phyloP scores from a whole-genome alignment of 2,797 vertebrate species.

The Alauda arvensis region DNA sequence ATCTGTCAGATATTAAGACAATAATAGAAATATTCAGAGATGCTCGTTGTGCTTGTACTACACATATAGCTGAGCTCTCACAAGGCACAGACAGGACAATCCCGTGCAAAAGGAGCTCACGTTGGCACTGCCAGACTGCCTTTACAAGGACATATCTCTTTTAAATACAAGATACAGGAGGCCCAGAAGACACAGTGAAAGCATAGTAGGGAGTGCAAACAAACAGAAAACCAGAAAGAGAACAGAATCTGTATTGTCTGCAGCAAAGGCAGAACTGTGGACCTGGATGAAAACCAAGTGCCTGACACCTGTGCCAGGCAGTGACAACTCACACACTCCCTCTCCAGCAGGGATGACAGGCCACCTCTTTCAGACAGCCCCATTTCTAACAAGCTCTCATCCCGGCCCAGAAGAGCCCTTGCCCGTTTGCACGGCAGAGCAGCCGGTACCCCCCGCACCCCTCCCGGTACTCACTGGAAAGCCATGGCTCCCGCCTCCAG shows the following conservation, averaged over 20 bases:
- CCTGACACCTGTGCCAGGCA: not conserved
- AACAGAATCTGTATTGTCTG: fast-evolving
- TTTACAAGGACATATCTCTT: not conserved
- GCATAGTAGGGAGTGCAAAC: fast-evolving
- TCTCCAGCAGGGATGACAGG: not conserved
- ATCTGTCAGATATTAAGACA: not conserved
- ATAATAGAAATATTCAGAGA: fast-evolving
- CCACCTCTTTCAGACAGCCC: not conserved
- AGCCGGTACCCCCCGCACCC: fast-evolving
- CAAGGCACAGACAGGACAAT: fast-evolving
- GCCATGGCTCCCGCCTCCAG: conserved; percentile 92
- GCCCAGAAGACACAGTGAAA: fast-evolving
- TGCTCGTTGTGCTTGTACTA: fast-evolving
- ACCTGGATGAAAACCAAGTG: not conserved
- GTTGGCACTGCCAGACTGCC: not conserved
- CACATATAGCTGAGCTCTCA: fast-evolving
- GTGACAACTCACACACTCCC: fast-evolving
- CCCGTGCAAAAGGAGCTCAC: not conserved
- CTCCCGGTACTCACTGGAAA: conserved; percentile 87
- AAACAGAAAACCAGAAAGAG: not conserved
- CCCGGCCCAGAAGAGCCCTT: fast-evolving
- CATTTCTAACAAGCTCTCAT: not conserved
- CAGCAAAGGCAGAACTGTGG: not conserved
- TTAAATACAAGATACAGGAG: too few relatives aligned
- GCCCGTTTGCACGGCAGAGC: fast-evolving